Evolutionary conservation across 2,888 invertebrate genomes (phyloP).

Genomic region (Parochlus steinenii): DNA sequence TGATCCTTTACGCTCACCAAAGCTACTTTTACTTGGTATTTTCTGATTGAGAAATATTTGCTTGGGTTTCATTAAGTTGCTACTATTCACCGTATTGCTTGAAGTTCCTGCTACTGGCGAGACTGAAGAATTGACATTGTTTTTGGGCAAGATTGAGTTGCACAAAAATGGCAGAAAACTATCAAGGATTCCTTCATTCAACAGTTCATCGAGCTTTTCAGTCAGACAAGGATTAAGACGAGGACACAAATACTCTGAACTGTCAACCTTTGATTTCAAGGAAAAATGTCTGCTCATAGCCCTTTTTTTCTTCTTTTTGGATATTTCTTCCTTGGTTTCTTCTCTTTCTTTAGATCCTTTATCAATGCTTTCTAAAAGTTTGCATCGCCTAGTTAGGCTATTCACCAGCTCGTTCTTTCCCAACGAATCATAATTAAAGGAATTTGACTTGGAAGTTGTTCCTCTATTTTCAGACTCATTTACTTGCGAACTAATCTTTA

Average conservation of each 20-base stretch:
- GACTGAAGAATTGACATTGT: not conserved
- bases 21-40: too few species aligned
- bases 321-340: slow-evolving; percentile 1
- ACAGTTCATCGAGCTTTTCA: slow-evolving; percentile 36
- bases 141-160: slow-evolving; percentile 13
- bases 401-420: slow-evolving; percentile 26
- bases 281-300: slow-evolving; percentile 4
- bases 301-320: slow-evolving; percentile 3
- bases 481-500: slow-evolving; percentile 29
- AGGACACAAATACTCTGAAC: slow-evolving; percentile 1
- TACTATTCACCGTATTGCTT: too few species aligned
- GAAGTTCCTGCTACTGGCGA: not conserved
- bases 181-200: slow-evolving; percentile 68
- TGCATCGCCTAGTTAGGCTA: slow-evolving; percentile 18
- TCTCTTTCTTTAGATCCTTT: slow-evolving; percentile 5
- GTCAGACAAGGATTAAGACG: slow-evolving; percentile 23
- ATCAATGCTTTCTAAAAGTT: not conserved
- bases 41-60: slow-evolving; percentile 7
- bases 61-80: slow-evolving; percentile 6
- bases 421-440: slow-evolving; percentile 22
- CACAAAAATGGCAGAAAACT: slow-evolving; percentile 62
- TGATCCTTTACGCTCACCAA: too few species aligned
- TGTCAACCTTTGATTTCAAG: slow-evolving; percentile 10
- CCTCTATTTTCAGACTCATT: slow-evolving; percentile 21
- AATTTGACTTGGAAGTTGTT: slow-evolving; percentile 10